Base-by-base conservation (phyloP, 2,888 invertebrate genomes). In the Carcina quercana region DNA sequence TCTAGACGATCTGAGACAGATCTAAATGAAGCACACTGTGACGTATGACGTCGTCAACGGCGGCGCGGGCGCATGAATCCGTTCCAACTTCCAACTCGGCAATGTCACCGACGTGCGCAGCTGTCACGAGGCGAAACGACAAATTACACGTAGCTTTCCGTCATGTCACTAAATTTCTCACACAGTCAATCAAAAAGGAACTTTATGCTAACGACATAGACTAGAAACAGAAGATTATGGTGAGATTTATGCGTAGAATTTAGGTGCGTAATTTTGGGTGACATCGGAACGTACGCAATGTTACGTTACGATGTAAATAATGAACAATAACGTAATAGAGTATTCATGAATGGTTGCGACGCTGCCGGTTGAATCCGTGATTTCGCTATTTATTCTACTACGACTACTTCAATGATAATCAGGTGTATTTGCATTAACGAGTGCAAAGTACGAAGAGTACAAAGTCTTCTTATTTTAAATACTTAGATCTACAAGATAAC, bases 91-190 rank as follows among this genome's bases (percentile, higher is more conserved):
- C 24, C 11, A n/a, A n/a, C n/a, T n/a, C n/a, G n/a, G n/a, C 31
- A 25, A 30, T 25, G 25, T 24, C 25, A 24, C 15, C 11, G n/a
- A n/a, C n/a, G n/a, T n/a, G n/a, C 7, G 25, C 15, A 5, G 15
- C 15, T 24, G 24, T 30, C 24, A 21, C 19, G 19, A 6, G 28
- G 6, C 33, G 44, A 49, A 47, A 60, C 64, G 56, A n/a, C 58
- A n/a, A 64, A 64, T 67, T 63, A 64, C 58, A 59, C 51, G 47
- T 47, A 45, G 45, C 24, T 24, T 24, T 24, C 6, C 52, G 45
- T 53, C 50, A 51, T 61, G 53, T 53, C 59, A 64, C 52, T 59
- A 53, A 53, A 13, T 15, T 6, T 30, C 10, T 20, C 8, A n/a
- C n/a, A n/a, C n/a, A 10, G 7, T 7, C 8, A 4, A 7, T 24